Base-by-base conservation (phyloP, 2,888 invertebrate species). In the Macroteleia sp. region DNA sequence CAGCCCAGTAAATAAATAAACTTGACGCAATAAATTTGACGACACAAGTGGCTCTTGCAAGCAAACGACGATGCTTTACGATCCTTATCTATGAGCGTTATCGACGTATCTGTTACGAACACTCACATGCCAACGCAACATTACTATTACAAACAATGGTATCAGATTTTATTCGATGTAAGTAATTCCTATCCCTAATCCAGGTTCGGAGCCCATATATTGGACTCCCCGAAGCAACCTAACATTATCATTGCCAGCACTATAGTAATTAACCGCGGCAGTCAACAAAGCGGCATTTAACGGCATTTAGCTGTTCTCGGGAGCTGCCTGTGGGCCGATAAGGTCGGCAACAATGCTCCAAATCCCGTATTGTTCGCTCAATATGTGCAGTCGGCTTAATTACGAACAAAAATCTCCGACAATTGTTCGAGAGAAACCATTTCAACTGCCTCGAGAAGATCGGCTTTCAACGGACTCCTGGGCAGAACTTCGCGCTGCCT, bases 211-310 rank as follows among this genome's bases (percentile, higher is more conserved):
- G 41, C 79, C 61, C 70, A 70, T 70, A 79, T 56, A 70, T 74
- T 22, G 57, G 52, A 20, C 59, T 46, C 52, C 17, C 41, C 25
- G 57, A 66, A 57, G 41, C 62, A 44, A 66, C 46, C 77, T 39
- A 64, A 69, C 54, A 59, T 74, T 69, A 69, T 74, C 74, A 44
- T 57, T 48, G 44, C 17, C 52, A 19, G 44, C 66, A 66, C 64
- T 70, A 83, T 83, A 85, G 85, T 86, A 87, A 88, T 89, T 89
- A 89, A 87, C 88, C 86, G 84, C 85, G 87, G 85, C 86, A 83
- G 84, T 83, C 83, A 85, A 88, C 88, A 88, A 87, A 87, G 87
- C 85, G 82, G 85, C 82, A 88, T 89, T 89, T 87, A 88, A 87
- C 87, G 85, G 87, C 83, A 81, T 81, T 81, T 81, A 77, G 79